Conservation (phyloP, 2,797 vertebrate genomes). For the Podarcis lilfordi region DNA sequence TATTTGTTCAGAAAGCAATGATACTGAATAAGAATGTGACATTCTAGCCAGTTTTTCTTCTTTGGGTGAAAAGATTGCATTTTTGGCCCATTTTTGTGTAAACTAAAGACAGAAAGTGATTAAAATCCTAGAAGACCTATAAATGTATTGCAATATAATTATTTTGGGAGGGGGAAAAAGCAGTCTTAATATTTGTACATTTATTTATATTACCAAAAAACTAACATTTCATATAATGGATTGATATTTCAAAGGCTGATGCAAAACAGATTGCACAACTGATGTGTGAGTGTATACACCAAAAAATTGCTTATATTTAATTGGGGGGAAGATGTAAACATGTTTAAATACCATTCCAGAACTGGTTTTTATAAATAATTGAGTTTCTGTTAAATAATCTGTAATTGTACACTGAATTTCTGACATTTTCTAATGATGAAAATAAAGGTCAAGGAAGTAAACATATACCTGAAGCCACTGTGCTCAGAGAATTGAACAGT, state of each 20-base stretch:
- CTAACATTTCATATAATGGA: slow-evolving; percentile 72
- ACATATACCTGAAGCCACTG: background rate
- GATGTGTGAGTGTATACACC: slow-evolving; percentile 76
- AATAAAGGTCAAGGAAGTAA: slow-evolving; percentile 3
- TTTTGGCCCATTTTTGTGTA: slow-evolving; percentile 54
- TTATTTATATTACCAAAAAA: slow-evolving; percentile 77
- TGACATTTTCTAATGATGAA: background rate
- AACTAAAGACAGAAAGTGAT: slow-evolving; percentile 70
- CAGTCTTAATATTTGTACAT: slow-evolving; percentile 71
- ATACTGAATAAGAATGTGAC: slow-evolving; percentile 41
- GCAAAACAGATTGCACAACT: slow-evolving; percentile 79
- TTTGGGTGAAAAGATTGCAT: slow-evolving; percentile 40
- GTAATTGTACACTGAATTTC: slow-evolving; percentile 48
- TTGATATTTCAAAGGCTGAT: slow-evolving; percentile 75
- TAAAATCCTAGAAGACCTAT: slow-evolving; percentile 60
- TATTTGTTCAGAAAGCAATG: slow-evolving; percentile 59
- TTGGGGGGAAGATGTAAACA: slow-evolving; percentile 75
- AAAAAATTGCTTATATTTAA: slow-evolving; percentile 77
- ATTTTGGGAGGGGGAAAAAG: slow-evolving; percentile 66
- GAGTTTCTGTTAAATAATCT: slow-evolving; percentile 50
- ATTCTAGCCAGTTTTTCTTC: slow-evolving; percentile 35
- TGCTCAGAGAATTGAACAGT: background rate
- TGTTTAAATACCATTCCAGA: slow-evolving; percentile 73
- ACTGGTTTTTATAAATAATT: slow-evolving; percentile 34
- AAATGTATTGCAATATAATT: slow-evolving; percentile 67